A percentile compares a stretch with the other conserved stretches of the same genome.
Evolutionary conservation across 2,888 invertebrate genomes (phyloP).

Genomic region (Microctonus aethiopoides): DNA sequence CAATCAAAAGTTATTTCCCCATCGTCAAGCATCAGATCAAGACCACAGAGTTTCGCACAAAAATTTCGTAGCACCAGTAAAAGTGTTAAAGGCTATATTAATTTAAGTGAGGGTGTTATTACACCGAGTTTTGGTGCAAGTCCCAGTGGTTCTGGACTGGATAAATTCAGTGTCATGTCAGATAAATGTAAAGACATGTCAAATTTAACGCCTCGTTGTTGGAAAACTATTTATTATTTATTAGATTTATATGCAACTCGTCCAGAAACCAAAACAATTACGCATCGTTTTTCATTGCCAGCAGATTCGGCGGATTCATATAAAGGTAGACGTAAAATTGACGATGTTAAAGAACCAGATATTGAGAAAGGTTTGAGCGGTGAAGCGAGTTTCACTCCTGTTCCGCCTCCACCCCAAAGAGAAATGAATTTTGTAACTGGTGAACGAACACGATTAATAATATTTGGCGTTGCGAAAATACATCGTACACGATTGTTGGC

Average conservation of each 20-base stretch:
- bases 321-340: conserved; percentile 71
- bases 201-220: conserved; percentile 81
- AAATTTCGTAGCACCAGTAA: conserved; percentile 87
- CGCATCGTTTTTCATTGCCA: conserved; percentile 81
- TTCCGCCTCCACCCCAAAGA: conserved; percentile 56
- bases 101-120: conserved; percentile 80
- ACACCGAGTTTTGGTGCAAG: conserved; percentile 77
- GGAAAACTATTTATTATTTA: conserved; percentile 94
- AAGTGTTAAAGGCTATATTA: conserved; percentile 87
- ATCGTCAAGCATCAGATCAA: conserved; percentile 70
- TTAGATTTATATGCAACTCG: conserved; percentile 93
- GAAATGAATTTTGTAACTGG: conserved; percentile 64
- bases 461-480: conserved; percentile 89
- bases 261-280: conserved; percentile 94
- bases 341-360: conserved; percentile 73
- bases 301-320: conserved; percentile 78
- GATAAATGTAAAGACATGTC: conserved; percentile 68
- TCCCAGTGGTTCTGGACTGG: conserved; percentile 72
- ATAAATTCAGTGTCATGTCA: conserved; percentile 68
- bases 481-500: conserved; percentile 88
- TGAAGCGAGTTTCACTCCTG: conserved; percentile 66
- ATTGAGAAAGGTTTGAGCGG: conserved; percentile 69
- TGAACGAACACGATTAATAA: conserved; percentile 80
- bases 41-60: conserved; percentile 91
- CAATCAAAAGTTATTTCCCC: conserved; percentile 68